A percentile compares a stretch with the other conserved stretches of the same genome.
Conservation (phyloP, 1,140 invertebrate genomes). For the Polypedilum vanderplanki region DNA sequence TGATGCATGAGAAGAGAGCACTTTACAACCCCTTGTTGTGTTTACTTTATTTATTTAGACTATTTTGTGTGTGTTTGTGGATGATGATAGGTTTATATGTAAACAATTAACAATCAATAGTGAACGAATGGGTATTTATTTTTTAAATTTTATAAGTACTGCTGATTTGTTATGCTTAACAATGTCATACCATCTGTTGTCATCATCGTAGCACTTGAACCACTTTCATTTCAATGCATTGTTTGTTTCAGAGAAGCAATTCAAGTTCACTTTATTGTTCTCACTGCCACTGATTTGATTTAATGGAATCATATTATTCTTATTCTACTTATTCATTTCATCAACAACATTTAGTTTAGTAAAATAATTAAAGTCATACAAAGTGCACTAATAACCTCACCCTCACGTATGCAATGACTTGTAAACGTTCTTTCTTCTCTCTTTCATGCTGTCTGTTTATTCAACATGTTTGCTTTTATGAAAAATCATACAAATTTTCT, state of each 20-base stretch:
- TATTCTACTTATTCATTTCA: background rate
- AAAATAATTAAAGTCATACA: conserved; percentile 11
- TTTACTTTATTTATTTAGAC: background rate
- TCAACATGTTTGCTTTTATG: background rate
- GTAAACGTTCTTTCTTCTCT: background rate
- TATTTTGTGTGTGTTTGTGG: background rate
- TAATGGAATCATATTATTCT: conserved; percentile 2
- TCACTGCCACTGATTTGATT: background rate
- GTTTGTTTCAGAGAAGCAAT: background rate
- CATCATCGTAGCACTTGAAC: conserved; percentile 15
- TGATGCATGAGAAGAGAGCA: background rate
- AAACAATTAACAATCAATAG: background rate
- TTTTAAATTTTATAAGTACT: background rate
- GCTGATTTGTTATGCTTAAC: background rate
- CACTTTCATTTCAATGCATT: conserved; percentile 4
- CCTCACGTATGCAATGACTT: background rate
- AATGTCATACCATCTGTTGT: conserved; percentile 24
- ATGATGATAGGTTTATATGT: background rate
- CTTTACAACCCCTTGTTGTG: background rate
- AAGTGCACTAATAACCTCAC: background rate
- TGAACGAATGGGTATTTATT: no score
- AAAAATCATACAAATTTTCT: no score
- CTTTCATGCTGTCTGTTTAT: conserved; percentile 22
- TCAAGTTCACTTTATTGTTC: background rate
- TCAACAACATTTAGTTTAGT: background rate